Percentiles rank a stretch among this genome's conserved stretches.
phyloP scores from a whole-genome alignment of 2,888 invertebrate genomes.

The Osedax fenrisi region DNA sequence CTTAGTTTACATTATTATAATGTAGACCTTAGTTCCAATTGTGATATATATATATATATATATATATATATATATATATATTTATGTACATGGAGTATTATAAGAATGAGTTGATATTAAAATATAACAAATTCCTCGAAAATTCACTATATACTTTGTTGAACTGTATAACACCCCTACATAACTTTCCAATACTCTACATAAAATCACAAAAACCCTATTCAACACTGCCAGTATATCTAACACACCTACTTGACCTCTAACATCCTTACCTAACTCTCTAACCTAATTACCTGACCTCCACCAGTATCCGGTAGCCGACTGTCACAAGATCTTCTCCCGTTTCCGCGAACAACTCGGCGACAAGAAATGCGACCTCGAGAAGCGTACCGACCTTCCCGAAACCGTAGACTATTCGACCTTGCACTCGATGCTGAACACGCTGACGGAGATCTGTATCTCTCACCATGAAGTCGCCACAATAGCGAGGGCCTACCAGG shows the following conservation, averaged over 20 bases:
- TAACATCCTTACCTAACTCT: not conserved
- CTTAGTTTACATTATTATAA: too few relatives aligned
- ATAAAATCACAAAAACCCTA: not conserved
- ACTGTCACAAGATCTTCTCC: constrained; percentile 39
- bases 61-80: too few relatives aligned
- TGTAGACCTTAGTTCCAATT: too few relatives aligned
- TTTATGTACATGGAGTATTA: too few relatives aligned
- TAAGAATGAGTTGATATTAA: too few relatives aligned
- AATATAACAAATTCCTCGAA: too few relatives aligned
- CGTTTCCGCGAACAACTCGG: constrained; percentile 38
- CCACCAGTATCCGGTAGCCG: constrained; percentile 41
- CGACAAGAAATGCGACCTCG: constrained; percentile 38
- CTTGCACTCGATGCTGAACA: constrained; percentile 23
- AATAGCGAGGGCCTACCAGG: constrained; percentile 37
- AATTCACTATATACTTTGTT: too few relatives aligned
- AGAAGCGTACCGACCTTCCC: constrained; percentile 24
- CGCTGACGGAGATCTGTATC: constrained; percentile 37
- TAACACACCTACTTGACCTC: not conserved
- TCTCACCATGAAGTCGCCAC: constrained; percentile 47
- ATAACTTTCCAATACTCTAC: too few relatives aligned
- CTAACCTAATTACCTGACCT: not conserved
- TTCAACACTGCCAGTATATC: not conserved
- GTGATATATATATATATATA: too few relatives aligned
- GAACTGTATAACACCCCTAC: too few relatives aligned
- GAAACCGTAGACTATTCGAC: constrained; percentile 9